Evolutionary conservation across 2,888 invertebrate species (phyloP), one percentile per base, ranked within the genome.

Genomic region (Conus canariensis): DNA sequence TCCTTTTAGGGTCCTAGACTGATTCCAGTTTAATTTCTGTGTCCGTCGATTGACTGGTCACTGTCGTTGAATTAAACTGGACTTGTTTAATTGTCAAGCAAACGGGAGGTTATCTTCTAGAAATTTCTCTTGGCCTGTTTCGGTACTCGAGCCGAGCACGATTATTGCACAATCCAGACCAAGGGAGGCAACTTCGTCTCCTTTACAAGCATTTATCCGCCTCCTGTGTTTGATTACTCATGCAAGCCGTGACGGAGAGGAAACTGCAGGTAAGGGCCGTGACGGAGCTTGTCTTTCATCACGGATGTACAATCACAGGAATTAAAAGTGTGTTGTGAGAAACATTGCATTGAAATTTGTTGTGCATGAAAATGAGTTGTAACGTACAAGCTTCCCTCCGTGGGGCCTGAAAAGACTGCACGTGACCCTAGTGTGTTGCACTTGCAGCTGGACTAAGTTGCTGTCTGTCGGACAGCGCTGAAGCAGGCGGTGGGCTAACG

Each of bases 391-490:
- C 59, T n/a, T 60, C 58, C 25, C 12, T 25, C 10, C 22, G 58
- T 30, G 16, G 60, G 45, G 64, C 85, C 6, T 85, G 25, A 85
- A 19, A 85, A 85, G 59, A 85, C 30, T 85, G 85, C 85, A 85
- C 85, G 67, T 85, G 85, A 85, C 85, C 85, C 59, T 64, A 85
- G 64, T 85, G 83, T 83, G 85, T 82, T 82, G 82, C 82, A 82
- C 56, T 85, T 64, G 85, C 85, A 64, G 60, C 85, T 85, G 85
- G 85, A 85, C 64, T 10, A 19, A 25, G 85, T 85, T 85, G 85
- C 85, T 64, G 85, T 85, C 64, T 60, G 85, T 85, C 64, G 85
- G 60, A 85, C 85, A 64, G 30, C 14, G 85, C 59, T 85, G 64
- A n/a, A 85, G 60, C 64, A 16, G 12, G 30, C 64, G 8, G 8